A percentile compares a stretch with the other conserved stretches of the same genome.
phyloP scores from a whole-genome alignment of 35 echinoderm and acorn worm genomes.

The Lytechinus variegatus region DNA sequence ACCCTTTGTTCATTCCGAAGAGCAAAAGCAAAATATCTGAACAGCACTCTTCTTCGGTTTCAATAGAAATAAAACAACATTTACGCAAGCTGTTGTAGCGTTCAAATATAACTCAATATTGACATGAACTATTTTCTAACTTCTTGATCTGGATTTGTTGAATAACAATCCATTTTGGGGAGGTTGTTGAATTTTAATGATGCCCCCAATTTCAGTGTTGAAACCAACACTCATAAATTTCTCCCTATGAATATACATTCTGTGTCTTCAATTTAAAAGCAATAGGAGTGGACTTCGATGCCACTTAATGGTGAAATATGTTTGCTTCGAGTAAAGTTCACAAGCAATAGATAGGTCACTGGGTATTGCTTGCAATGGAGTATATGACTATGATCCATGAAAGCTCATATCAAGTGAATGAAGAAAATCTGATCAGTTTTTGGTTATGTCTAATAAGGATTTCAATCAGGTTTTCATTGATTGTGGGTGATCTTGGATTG shows the following conservation, averaged over 20 bases:
- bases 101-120: conserved; percentile 4
- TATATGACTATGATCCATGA: background rate
- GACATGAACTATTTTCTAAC: conserved; percentile 46
- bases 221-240: background rate
- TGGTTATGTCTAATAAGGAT: too few relatives aligned
- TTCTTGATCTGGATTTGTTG: conserved; percentile 41
- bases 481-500: background rate
- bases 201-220: background rate
- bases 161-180: background rate
- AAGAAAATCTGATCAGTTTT: too few relatives aligned
- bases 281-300: background rate
- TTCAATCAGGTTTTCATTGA: too few relatives aligned
- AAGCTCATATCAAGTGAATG: too few relatives aligned
- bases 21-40: background rate
- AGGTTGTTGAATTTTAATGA: background rate
- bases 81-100: background rate
- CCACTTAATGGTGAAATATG: background rate
- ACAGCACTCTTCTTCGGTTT: background rate
- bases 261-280: background rate
- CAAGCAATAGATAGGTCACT: background rate
- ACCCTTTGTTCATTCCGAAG: background rate
- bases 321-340: background rate
- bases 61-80: conserved; percentile 14
- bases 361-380: background rate
- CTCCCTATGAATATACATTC: background rate